Base-by-base conservation (phyloP, 2,888 invertebrate species). In the Harpagoxenus sublaevis region DNA sequence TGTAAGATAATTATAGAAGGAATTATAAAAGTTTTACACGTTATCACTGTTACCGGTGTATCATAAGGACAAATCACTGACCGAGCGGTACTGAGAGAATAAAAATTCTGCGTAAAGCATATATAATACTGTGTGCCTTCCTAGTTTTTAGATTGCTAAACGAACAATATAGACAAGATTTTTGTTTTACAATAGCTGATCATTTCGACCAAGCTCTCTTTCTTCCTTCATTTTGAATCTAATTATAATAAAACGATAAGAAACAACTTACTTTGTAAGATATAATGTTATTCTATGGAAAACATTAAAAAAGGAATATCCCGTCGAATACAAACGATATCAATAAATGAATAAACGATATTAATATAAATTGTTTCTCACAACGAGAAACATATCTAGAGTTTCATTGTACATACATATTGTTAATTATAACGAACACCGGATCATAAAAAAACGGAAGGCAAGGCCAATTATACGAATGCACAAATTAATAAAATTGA, bases 31-130 rank as follows among this genome's bases (percentile, higher is more conserved):
- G 35, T 35, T 48, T 35, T 35, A 81, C 39, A 62, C 75, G 84
- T 88, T 88, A 86, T 86, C 88, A 90, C 70, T 84, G 85, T 90
- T 90, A 81, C 78, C 85, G 82, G 82, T 70, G 84, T 89, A 88
- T 88, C 60, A 83, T 57, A 77, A 70, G 71, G 57, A 81, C 62
- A 48, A 84, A 81, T 81, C 86, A 87, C 84, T 60, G 78, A 73
- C 60, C 65, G 84, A 81, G 82, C 83, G 70, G 84, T 86, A 86
- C 51, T 63, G 74, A 85, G 77, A 51, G 75, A 89, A 87, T 89
- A 83, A 90, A 60, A 89, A 66, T 82, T 77, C 87, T 90, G 89
- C 86, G 82, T 88, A 83, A 89, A 75, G 68, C 73, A 73, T 35
- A 63, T 62, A 35, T 75, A 42, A 84, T 45, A 48, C n/a, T 65